These are phyloP conservation scores for Chloropsis hardwickii DNA, from an alignment of 2,113 vertebrate species.

Conservation along the genomic window DNA sequence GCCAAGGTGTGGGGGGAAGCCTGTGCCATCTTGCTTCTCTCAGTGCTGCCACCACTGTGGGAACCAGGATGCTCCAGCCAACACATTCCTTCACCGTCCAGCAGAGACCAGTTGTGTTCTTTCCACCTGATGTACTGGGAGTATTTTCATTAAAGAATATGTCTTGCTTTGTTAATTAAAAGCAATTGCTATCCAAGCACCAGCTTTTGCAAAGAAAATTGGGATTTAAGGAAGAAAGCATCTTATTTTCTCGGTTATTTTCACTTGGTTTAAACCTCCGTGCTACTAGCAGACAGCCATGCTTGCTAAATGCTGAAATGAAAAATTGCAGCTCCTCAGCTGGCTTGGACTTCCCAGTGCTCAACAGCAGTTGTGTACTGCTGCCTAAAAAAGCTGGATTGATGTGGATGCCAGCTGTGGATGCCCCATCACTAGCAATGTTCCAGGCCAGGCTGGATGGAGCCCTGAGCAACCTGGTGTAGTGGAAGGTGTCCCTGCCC, in stretches of 20 bases:
- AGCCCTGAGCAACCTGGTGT: background rate
- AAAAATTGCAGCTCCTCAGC: background rate
- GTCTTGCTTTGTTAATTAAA: background rate
- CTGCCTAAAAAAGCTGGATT: background rate
- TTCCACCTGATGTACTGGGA: background rate
- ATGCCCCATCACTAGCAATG: background rate
- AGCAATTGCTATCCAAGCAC: background rate
- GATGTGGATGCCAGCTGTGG: background rate
- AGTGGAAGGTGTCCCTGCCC: background rate
- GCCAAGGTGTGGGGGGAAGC: background rate
- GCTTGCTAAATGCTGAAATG: background rate
- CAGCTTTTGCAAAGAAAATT: background rate
- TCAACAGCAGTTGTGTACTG: background rate
- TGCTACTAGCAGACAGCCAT: background rate
- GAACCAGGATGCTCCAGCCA: accelerated
- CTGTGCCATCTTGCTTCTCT: background rate
- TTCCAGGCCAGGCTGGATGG: background rate
- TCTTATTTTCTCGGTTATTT: background rate
- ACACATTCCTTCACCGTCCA: accelerated
- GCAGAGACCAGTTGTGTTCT: background rate
- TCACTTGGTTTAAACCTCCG: background rate
- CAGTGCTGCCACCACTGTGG: background rate
- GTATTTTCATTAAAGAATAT: background rate
- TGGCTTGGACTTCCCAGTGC: background rate
- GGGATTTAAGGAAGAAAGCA: background rate